A percentile compares a stretch with the other conserved stretches of the same genome.
These are phyloP conservation scores for Cossypha polioptera DNA, from an alignment of 2,797 vertebrate genomes.

Conservation along the genomic window DNA sequence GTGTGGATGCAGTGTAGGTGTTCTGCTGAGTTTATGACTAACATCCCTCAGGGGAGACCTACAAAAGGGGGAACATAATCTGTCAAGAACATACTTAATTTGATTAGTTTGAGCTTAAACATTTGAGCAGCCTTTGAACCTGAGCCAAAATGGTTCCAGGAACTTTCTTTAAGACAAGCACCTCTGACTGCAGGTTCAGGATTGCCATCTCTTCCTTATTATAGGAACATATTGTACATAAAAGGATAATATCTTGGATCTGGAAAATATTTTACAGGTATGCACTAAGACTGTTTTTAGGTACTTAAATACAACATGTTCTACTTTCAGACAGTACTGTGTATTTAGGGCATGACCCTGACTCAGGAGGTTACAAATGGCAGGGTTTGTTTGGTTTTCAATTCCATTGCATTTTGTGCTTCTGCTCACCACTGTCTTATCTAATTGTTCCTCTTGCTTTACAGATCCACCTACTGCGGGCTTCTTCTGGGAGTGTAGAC, in stretches of 20 bases:
- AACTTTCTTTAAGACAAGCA: not conserved
- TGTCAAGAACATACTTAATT: not conserved
- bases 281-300: not conserved
- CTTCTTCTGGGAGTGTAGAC: not conserved
- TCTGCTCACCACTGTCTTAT: not conserved
- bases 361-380: not conserved
- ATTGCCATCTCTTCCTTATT: not conserved
- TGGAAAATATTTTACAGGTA: not conserved
- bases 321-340: not conserved
- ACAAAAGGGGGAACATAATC: not conserved
- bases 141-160: not conserved
- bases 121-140: slow-evolving; percentile 26
- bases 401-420: not conserved
- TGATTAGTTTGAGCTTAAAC: slow-evolving; percentile 26
- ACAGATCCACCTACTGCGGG: not conserved
- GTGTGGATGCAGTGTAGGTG: not conserved
- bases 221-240: not conserved
- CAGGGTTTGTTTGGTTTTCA: not conserved
- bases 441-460: not conserved
- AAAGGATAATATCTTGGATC: not conserved
- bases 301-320: not conserved
- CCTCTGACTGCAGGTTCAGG: not conserved
- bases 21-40: slow-evolving; percentile 16
- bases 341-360: not conserved
- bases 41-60: not conserved